Conservation (phyloP, 2,888 invertebrate genomes). For the Plemyria rubiginata region DNA sequence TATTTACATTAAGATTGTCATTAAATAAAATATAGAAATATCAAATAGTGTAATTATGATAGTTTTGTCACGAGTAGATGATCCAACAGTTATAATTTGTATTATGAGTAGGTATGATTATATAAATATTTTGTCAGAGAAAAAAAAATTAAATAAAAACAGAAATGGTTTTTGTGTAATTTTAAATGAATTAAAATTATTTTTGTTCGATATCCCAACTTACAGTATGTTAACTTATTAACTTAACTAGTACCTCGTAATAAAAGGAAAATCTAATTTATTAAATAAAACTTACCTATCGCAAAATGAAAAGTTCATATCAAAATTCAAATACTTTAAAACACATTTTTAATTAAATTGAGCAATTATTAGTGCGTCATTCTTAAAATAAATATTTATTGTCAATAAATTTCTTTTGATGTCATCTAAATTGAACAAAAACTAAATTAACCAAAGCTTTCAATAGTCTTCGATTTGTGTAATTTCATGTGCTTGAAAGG, state of each 20-base stretch:
- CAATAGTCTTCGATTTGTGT: no score
- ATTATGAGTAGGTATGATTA: no score
- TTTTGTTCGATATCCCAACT: background rate
- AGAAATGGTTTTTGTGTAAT: background rate
- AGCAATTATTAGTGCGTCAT: conserved; percentile 7
- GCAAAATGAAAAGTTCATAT: conserved; percentile 2
- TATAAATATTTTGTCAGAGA: no score
- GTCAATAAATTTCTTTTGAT: background rate
- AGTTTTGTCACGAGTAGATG: no score
- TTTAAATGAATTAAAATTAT: background rate
- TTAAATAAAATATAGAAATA: background rate
- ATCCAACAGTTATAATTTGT: no score
- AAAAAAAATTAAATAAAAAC: no score
- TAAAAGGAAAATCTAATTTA: conserved; percentile 39
- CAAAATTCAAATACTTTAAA: background rate
- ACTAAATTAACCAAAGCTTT: no score
- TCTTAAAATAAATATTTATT: conserved; percentile 2
- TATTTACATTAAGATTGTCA: conserved; percentile 28
- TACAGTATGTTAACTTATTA: conserved; percentile 2
- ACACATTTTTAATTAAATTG: conserved; percentile 7
- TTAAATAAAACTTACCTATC: conserved; percentile 1
- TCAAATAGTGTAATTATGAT: background rate
- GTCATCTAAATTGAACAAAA: background rate
- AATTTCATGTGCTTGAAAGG: no score
- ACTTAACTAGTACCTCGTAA: conserved; percentile 54